Evolutionary conservation across 2,797 vertebrate species (phyloP).

Genomic region (Rhinogobio ventralis): DNA sequence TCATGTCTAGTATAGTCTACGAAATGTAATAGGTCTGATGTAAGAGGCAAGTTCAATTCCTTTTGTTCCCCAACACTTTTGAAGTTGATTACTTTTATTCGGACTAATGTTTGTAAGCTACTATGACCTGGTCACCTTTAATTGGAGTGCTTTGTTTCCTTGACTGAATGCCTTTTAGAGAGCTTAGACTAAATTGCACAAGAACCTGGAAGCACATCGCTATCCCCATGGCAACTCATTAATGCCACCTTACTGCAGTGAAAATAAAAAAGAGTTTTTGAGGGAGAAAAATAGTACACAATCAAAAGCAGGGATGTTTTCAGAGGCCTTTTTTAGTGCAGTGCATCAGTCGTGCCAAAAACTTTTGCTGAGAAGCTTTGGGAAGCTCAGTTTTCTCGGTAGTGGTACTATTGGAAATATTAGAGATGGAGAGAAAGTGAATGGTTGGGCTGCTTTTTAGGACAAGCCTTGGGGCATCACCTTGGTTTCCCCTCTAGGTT

Average conservation of each 20-base stretch:
- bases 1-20: neutral
- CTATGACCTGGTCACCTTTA: conserved; percentile 3
- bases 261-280: neutral
- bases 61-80: neutral
- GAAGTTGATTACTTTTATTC: neutral
- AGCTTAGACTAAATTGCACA: neutral
- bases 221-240: conserved; percentile 26
- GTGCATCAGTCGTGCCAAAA: neutral
- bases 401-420: neutral
- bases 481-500: conserved; percentile 15
- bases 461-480: conserved; percentile 1
- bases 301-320: conserved; percentile 4
- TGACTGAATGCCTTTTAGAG: conserved; percentile 5
- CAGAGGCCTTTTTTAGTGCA: neutral
- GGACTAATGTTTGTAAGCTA: neutral
- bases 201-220: neutral
- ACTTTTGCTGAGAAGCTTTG: neutral
- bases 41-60: neutral
- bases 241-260: conserved; percentile 1
- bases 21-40: neutral
- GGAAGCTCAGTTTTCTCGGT: neutral
- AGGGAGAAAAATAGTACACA: neutral
- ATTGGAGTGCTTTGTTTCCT: neutral
- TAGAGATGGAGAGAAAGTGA: neutral
- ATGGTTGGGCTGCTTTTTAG: neutral